Evolutionary conservation across 2,113 vertebrate genomes (phyloP).

Genomic region (Piprites chloris): DNA sequence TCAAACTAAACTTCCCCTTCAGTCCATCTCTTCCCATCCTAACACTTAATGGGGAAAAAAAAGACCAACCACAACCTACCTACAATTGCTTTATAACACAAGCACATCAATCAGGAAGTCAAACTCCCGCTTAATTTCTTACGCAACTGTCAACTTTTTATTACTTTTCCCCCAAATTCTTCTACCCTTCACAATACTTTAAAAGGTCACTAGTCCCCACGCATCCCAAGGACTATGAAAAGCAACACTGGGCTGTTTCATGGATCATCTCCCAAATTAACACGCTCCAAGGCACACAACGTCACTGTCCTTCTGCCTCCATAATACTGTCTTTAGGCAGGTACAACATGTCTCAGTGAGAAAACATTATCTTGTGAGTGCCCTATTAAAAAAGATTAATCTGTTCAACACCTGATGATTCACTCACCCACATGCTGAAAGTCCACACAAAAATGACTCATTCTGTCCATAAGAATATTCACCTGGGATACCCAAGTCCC

Average conservation of each 20-base stretch:
- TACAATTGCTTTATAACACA: background rate
- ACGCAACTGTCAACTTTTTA: background rate
- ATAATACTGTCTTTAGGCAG: background rate
- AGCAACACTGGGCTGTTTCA: background rate
- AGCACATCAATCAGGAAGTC: background rate
- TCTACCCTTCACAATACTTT: background rate
- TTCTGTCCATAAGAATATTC: slow-evolving; percentile 6
- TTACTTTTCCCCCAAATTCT: background rate
- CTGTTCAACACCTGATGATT: slow-evolving; percentile 67
- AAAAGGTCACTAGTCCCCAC: background rate
- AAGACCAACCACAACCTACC: background rate
- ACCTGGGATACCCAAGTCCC: slow-evolving; percentile 41
- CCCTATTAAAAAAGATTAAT: slow-evolving; percentile 26
- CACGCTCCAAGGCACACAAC: background rate
- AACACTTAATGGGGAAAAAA: background rate
- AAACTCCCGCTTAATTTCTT: fast-evolving
- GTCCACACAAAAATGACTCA: slow-evolving; percentile 62
- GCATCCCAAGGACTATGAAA: background rate
- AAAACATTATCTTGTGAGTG: background rate
- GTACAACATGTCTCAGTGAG: background rate
- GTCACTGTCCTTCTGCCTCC: background rate
- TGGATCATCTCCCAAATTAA: background rate
- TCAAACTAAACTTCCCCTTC: background rate
- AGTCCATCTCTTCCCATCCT: background rate
- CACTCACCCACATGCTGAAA: slow-evolving; percentile 38